Conservation (phyloP, 1,140 invertebrate species). For the Cherax quadricarinatus region DNA sequence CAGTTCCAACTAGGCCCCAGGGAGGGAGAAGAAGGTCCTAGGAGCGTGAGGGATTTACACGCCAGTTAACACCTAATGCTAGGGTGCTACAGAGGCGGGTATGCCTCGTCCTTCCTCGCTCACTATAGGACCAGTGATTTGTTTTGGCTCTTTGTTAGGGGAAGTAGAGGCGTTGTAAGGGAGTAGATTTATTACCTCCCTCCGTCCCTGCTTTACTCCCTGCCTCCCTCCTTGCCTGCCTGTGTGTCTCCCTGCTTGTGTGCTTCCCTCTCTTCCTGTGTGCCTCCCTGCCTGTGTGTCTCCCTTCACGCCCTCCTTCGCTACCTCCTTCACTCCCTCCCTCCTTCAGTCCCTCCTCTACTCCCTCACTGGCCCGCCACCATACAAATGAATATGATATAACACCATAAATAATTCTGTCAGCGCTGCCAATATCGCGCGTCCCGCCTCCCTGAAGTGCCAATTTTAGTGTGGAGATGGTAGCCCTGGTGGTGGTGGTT, state of each 20-base stretch:
- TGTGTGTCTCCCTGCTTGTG: background rate
- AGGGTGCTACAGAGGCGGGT: background rate
- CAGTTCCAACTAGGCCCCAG: background rate
- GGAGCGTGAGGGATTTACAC: background rate
- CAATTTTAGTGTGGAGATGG: constrained; percentile 29
- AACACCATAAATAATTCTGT: constrained; percentile 42
- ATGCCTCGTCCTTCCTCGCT: background rate
- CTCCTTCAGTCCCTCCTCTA: background rate
- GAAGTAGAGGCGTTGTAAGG: background rate
- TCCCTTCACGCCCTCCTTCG: background rate
- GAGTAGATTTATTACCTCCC: background rate
- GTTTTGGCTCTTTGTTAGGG: background rate
- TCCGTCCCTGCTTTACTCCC: no score
- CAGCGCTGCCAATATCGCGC: constrained; percentile 37
- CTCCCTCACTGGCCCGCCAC: background rate
- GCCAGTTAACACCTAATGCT: no score
- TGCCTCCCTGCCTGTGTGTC: background rate
- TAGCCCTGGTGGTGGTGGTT: background rate
- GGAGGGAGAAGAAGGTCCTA: background rate
- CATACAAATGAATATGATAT: constrained; percentile 53
- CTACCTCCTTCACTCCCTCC: background rate
- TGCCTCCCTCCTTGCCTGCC: no score
- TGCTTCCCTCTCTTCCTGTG: background rate
- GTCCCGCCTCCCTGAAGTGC: constrained; percentile 15
- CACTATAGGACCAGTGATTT: background rate